phyloP scores from a whole-genome alignment of 2,888 invertebrate species.

The Achlya flavicornis region DNA sequence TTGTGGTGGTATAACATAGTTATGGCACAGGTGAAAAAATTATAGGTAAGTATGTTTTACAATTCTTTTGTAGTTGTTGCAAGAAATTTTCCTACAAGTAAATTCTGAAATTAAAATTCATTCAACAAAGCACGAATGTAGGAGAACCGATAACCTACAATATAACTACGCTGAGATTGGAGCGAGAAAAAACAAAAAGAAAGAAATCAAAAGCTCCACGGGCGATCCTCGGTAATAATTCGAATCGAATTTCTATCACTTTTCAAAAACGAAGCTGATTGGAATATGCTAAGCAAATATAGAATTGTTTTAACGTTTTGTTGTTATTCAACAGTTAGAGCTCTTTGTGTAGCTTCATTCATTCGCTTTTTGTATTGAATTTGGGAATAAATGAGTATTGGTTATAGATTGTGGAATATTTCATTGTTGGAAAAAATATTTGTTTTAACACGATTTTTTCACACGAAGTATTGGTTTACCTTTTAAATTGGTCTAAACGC shows the following conservation, averaged over 20 bases:
- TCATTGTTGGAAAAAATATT: neutral
- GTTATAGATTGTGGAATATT: neutral
- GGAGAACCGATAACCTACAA: neutral
- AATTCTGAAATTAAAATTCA: neutral
- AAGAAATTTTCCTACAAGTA: neutral
- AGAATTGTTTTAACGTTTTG: neutral
- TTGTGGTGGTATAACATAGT: too few species aligned
- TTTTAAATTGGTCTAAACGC: too few species aligned
- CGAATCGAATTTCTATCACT: slow-evolving; percentile 4
- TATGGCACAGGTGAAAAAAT: too few species aligned
- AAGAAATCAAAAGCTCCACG: neutral
- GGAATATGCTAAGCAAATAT: slow-evolving; percentile 13
- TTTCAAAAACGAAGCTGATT: slow-evolving; percentile 8
- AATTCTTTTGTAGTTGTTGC: neutral
- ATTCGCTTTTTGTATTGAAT: neutral
- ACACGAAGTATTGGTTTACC: too few species aligned
- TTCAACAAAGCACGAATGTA: neutral
- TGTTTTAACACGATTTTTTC: too few species aligned
- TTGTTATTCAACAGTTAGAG: neutral
- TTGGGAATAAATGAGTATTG: neutral
- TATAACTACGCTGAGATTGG: neutral
- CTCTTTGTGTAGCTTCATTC: neutral
- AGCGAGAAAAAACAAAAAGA: neutral
- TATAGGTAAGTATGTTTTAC: neutral
- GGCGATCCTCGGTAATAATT: slow-evolving; percentile 2